Evolutionary conservation across 2,113 vertebrate genomes (phyloP).

Genomic region (Perca schrenkii): DNA sequence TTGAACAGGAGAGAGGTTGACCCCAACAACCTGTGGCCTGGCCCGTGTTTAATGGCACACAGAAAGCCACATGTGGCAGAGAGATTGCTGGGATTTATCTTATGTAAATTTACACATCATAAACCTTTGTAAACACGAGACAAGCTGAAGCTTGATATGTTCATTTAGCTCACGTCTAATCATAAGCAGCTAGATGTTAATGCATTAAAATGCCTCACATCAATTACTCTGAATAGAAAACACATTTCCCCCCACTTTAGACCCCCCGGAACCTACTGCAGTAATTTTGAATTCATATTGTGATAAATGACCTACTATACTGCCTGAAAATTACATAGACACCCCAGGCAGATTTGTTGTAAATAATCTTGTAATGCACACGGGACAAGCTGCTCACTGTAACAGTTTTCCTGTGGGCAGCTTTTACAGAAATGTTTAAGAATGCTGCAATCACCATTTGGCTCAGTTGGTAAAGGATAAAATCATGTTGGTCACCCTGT

Average conservation of each 20-base stretch:
- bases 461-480: slow-evolving; percentile 42
- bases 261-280: slow-evolving; percentile 18
- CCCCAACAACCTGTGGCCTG: slow-evolving; percentile 45
- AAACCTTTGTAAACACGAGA: slow-evolving; percentile 45
- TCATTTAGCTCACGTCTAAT: slow-evolving; percentile 56
- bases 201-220: slow-evolving; percentile 42
- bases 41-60: slow-evolving; percentile 48
- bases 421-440: slow-evolving; percentile 55
- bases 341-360: slow-evolving; percentile 58
- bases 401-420: slow-evolving; percentile 54
- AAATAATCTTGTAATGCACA: slow-evolving; percentile 58
- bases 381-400: slow-evolving; percentile 14
- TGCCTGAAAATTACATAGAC: slow-evolving; percentile 49
- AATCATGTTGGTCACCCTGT: slow-evolving; percentile 49
- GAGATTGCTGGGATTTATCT: slow-evolving; percentile 37
- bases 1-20: slow-evolving; percentile 68
- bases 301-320: slow-evolving; percentile 52
- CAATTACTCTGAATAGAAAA: slow-evolving; percentile 64
- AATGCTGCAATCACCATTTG: slow-evolving; percentile 57
- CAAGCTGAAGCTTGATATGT: slow-evolving; percentile 39
- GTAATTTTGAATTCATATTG: slow-evolving; percentile 64
- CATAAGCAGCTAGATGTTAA: slow-evolving; percentile 38
- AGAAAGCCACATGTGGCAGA: slow-evolving; percentile 43
- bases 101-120: slow-evolving; percentile 46
- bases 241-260: slow-evolving; percentile 37